phyloP scores from a whole-genome alignment of 2,888 invertebrate species.

The Asteroscopus sphinx region DNA sequence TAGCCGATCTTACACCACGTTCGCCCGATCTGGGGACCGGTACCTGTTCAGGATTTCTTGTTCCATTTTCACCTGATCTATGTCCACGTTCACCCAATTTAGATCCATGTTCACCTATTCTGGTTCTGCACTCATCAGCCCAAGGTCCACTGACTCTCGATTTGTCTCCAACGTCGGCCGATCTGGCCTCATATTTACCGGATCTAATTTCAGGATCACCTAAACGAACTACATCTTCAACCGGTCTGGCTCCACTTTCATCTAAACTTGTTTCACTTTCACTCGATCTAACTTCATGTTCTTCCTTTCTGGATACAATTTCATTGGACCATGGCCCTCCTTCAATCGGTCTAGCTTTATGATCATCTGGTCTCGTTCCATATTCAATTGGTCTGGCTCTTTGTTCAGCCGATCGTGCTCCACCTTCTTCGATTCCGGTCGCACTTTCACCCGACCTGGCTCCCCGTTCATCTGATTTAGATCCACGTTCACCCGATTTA shows the following conservation, averaged over 20 bases:
- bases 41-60: too few species aligned
- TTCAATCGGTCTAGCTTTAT: neutral
- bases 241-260: neutral
- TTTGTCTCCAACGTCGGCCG: neutral
- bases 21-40: too few species aligned
- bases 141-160: neutral
- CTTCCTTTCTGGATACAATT: slow-evolving; percentile 1
- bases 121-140: neutral
- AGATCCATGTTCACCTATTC: neutral
- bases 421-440: neutral
- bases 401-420: neutral
- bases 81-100: neutral
- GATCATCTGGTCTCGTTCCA: neutral
- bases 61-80: neutral
- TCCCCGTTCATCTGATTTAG: neutral
- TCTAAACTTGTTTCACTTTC: neutral
- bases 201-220: neutral
- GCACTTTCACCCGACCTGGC: neutral
- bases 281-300: neutral
- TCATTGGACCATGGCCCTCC: neutral
- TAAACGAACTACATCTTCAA: neutral
- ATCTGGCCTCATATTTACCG: neutral
- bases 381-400: neutral
- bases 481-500: neutral
- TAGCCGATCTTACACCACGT: neutral